These are phyloP conservation scores for Amphiprion percula DNA, from an alignment of 2,113 vertebrate species.

Conservation along the genomic window DNA sequence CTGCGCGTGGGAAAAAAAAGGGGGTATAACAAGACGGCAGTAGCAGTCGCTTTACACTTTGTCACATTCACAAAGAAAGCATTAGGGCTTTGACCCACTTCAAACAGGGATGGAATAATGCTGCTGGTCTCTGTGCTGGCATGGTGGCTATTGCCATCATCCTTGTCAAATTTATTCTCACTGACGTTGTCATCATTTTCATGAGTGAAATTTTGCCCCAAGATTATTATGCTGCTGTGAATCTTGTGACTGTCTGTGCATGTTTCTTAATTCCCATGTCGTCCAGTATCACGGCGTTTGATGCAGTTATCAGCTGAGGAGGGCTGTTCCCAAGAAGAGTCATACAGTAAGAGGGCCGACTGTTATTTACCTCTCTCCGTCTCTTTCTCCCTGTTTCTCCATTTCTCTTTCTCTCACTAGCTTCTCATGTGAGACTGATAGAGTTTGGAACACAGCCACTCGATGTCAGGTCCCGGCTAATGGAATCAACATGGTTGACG, in stretches of 20 bases:
- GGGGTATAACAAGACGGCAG: constrained; percentile 64
- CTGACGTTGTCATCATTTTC: constrained; percentile 32
- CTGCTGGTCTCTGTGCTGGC: constrained; percentile 58
- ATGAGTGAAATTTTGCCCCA: constrained; percentile 16
- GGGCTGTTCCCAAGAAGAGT: constrained; percentile 21
- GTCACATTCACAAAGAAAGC: constrained; percentile 74
- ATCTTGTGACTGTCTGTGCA: constrained; percentile 41
- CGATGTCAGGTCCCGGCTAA: constrained; percentile 72
- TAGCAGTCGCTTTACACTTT: constrained; percentile 73
- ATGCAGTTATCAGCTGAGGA: neutral
- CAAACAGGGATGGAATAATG: constrained; percentile 48
- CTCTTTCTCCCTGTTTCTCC: constrained; percentile 53
- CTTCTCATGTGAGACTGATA: constrained; percentile 69
- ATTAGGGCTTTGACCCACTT: constrained; percentile 71
- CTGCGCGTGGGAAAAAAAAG: constrained; percentile 56
- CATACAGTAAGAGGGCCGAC: constrained; percentile 21
- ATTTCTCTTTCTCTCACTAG: constrained; percentile 54
- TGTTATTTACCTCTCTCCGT: constrained; percentile 47
- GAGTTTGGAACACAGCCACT: constrained; percentile 69
- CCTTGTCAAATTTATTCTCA: constrained; percentile 53
- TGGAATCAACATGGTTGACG: constrained; percentile 79
- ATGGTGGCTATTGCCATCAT: constrained; percentile 59
- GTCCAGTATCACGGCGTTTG: neutral
- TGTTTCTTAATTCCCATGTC: constrained; percentile 8
- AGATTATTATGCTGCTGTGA: constrained; percentile 30